These are phyloP conservation scores for Alosa alosa DNA, from an alignment of 2,113 vertebrate species.

Conservation along the genomic window DNA sequence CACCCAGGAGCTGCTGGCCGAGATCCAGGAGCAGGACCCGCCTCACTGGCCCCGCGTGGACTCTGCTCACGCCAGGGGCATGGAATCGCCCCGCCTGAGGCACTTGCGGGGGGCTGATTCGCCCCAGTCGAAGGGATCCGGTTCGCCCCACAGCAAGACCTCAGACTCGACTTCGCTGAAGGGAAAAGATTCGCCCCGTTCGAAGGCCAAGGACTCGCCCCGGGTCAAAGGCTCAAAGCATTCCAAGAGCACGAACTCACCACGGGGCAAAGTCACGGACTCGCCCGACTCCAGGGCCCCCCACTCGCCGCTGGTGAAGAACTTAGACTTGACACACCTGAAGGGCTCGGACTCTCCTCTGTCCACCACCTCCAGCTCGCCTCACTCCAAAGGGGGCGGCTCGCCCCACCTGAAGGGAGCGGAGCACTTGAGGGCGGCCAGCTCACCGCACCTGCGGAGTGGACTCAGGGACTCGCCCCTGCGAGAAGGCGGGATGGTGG, in stretches of 20 bases:
- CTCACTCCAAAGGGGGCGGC: constrained; percentile 37
- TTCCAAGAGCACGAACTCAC: constrained; percentile 37
- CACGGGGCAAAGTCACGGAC: constrained; percentile 42
- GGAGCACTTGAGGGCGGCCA: neutral
- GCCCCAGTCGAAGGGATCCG: constrained; percentile 59
- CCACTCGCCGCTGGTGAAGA: constrained; percentile 37
- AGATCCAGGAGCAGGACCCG: constrained; percentile 76
- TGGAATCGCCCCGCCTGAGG: constrained; percentile 53
- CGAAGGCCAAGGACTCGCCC: constrained; percentile 31
- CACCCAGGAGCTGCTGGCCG: constrained; percentile 91
- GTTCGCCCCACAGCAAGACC: constrained; percentile 53
- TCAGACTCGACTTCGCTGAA: constrained; percentile 54
- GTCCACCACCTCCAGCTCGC: constrained; percentile 38
- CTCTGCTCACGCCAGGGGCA: constrained; percentile 48
- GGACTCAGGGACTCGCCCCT: constrained; percentile 65
- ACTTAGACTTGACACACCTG: constrained; percentile 42
- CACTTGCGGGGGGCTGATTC: constrained; percentile 61
- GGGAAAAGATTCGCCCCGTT: constrained; percentile 38
- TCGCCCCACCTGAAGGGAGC: constrained; percentile 15
- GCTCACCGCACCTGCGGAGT: constrained; percentile 20
- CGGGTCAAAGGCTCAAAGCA: constrained; percentile 34
- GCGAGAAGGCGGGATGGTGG: constrained; percentile 64
- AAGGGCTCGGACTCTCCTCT: constrained; percentile 40
- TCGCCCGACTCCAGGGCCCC: constrained; percentile 39
- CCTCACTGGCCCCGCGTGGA: constrained; percentile 25